A percentile compares a stretch with the other conserved stretches of the same genome.
These are phyloP conservation scores for Diorhabda sublineata DNA, from an alignment of 1,140 invertebrate species.

Conservation along the genomic window DNA sequence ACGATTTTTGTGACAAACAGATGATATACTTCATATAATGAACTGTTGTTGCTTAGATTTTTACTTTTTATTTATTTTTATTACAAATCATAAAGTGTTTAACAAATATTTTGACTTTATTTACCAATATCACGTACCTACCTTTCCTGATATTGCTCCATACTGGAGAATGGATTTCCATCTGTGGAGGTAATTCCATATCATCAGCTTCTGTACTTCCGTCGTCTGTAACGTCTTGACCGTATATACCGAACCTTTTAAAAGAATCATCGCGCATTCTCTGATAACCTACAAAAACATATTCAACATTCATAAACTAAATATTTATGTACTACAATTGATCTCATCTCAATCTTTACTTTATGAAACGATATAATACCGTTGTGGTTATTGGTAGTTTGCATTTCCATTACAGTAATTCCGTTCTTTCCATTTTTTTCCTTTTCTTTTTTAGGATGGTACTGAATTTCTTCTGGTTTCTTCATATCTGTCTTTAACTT, in stretches of 20 bases:
- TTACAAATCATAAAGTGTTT: no score
- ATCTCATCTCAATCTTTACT: neutral
- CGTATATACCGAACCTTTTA: slow-evolving; percentile 39
- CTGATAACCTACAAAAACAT: slow-evolving; percentile 26
- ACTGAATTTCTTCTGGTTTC: neutral
- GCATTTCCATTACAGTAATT: neutral
- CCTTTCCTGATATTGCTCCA: slow-evolving; percentile 46
- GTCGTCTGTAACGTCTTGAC: slow-evolving; percentile 33
- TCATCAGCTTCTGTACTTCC: slow-evolving; percentile 35
- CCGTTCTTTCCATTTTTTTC: slow-evolving; percentile 9
- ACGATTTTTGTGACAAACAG: neutral
- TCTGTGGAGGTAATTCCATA: slow-evolving; percentile 32
- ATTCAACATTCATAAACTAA: neutral
- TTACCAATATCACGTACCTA: slow-evolving; percentile 19
- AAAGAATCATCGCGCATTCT: slow-evolving; percentile 34
- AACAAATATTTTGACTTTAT: no score
- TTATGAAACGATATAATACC: neutral
- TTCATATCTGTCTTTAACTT: neutral
- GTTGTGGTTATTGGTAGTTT: neutral
- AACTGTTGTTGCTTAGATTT: no score
- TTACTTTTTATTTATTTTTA: no score
- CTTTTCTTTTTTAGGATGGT: neutral
- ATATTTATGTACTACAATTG: neutral
- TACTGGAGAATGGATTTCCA: slow-evolving; percentile 43
- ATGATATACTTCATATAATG: neutral